A percentile compares a stretch with the other conserved stretches of the same genome.
These are phyloP conservation scores for Drosophila atripex DNA, from an alignment of 2,888 invertebrate species.

Conservation along the genomic window DNA sequence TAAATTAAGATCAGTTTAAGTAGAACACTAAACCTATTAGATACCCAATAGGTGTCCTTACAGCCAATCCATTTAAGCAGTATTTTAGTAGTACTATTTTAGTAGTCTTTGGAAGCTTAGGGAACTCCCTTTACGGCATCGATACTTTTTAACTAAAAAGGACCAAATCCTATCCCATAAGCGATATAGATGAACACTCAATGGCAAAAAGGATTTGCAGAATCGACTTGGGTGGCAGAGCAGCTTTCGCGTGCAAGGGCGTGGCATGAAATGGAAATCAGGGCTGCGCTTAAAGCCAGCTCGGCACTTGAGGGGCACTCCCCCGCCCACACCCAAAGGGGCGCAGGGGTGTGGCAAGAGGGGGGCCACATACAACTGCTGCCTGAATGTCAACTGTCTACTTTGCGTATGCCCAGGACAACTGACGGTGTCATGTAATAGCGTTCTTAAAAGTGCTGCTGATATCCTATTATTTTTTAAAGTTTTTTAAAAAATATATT, in stretches of 20 bases:
- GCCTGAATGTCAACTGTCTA: conserved; percentile 67
- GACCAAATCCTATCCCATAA: conserved; percentile 54
- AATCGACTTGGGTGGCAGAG: conserved; percentile 34
- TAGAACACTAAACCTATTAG: background rate
- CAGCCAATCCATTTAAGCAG: background rate
- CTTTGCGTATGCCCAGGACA: conserved; percentile 62
- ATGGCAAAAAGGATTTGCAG: conserved; percentile 66
- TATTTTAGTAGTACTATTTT: background rate
- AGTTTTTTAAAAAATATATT: background rate
- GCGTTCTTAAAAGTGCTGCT: conserved; percentile 12
- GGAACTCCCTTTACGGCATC: conserved; percentile 10
- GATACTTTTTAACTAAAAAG: conserved; percentile 3
- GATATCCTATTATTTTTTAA: background rate
- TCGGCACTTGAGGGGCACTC: conserved; percentile 7
- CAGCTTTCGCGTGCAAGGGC: conserved; percentile 44
- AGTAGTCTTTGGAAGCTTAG: background rate
- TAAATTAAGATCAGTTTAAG: background rate
- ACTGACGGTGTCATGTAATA: conserved; percentile 39
- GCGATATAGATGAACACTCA: conserved; percentile 76
- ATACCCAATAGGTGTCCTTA: too few species aligned
- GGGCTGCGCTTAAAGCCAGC: conserved; percentile 45
- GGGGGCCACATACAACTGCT: conserved; percentile 27
- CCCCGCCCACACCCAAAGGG: conserved; percentile 1
- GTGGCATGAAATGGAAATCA: conserved; percentile 67
- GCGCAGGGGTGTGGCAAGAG: background rate